Evolutionary conservation across 2,888 invertebrate species (phyloP).

Genomic region (Heteromyza rotundicornis): DNA sequence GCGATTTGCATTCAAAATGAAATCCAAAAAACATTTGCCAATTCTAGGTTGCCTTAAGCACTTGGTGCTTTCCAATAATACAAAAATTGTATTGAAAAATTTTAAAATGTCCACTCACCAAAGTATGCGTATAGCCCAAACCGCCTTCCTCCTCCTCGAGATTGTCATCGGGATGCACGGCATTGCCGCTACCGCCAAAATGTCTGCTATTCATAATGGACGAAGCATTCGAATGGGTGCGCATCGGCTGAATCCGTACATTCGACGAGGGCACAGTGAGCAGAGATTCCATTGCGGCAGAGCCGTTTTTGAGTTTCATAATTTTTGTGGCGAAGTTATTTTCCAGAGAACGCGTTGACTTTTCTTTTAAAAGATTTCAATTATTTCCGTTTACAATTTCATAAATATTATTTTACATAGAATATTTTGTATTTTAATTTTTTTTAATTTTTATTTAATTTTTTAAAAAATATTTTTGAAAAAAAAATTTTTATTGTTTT

Average conservation of each 20-base stretch:
- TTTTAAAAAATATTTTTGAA: too few relatives aligned
- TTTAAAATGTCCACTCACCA: conserved; percentile 30
- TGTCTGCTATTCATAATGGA: too few relatives aligned
- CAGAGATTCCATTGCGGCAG: conserved; percentile 2
- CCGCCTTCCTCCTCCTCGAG: conserved; percentile 27
- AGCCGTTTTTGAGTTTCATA: conserved; percentile 1
- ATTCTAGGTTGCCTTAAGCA: too few relatives aligned
- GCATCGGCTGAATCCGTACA: conserved; percentile 18
- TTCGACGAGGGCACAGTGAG: background rate
- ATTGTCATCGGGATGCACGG: conserved; percentile 3
- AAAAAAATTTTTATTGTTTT: background rate
- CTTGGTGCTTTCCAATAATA: too few relatives aligned
- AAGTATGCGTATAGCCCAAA: conserved; percentile 33
- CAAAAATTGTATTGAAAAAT: too few relatives aligned
- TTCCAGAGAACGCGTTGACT: too few relatives aligned
- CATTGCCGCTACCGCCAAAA: background rate
- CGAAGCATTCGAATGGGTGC: conserved; percentile 9
- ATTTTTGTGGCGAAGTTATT: background rate
- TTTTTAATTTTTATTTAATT: background rate
- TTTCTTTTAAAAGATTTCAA: too few relatives aligned
- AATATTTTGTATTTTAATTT: background rate
- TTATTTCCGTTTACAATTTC: background rate
- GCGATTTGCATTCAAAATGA: too few relatives aligned
- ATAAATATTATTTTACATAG: background rate
- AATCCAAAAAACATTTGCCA: too few relatives aligned